Evolutionary conservation across 2,113 vertebrate species (phyloP).

Genomic region (Bubo bubo): DNA sequence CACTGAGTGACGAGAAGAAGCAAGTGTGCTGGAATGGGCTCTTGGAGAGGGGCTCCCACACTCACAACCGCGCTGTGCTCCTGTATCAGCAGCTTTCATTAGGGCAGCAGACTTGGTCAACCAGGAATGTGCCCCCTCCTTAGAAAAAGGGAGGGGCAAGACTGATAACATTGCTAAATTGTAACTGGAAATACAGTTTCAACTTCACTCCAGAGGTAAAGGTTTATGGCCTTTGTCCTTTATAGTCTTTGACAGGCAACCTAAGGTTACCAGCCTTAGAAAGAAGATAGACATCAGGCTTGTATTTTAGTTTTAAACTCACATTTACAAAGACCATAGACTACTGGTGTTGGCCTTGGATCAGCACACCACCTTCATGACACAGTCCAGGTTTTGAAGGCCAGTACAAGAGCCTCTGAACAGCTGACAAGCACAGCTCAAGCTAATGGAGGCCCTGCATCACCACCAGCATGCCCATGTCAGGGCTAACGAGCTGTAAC

Average conservation of each 20-base stretch:
- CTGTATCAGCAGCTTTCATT: background rate
- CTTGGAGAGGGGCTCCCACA: accelerated
- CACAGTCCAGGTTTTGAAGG: background rate
- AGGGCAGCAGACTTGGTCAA: background rate
- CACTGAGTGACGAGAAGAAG: background rate
- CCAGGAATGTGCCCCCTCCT: background rate
- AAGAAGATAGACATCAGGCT: background rate
- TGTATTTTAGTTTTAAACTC: background rate
- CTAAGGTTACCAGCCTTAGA: background rate
- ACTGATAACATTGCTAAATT: background rate
- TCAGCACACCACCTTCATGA: background rate
- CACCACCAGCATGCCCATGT: background rate
- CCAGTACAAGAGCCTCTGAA: background rate
- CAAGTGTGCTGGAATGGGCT: background rate
- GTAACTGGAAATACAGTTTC: background rate
- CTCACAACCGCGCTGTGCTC: background rate
- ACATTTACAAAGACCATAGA: background rate
- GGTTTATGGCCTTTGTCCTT: background rate
- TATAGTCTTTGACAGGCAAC: background rate
- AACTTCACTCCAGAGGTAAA: background rate
- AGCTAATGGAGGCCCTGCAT: background rate
- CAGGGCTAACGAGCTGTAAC: accelerated
- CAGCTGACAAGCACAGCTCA: accelerated
- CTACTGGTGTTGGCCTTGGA: accelerated
- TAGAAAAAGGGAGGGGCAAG: background rate